A percentile compares a stretch with the other conserved stretches of the same genome.
These are phyloP conservation scores for Halichondria panicea DNA, from an alignment of 37 sponge, comb jelly and placozoan genomes.

Conservation along the genomic window DNA sequence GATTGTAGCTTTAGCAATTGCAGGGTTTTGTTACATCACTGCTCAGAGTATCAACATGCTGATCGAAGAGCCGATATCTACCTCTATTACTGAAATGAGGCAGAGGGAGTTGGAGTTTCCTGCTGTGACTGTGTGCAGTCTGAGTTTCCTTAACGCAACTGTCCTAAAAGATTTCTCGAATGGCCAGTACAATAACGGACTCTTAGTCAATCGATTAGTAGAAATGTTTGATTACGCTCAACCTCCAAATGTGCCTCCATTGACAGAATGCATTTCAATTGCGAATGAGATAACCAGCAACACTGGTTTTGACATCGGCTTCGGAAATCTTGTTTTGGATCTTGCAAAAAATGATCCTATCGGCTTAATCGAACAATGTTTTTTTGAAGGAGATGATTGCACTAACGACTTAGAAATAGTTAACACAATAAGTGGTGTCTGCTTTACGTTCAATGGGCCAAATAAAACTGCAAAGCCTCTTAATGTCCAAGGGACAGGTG, in stretches of 20 bases:
- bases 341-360: background rate
- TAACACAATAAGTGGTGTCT: conserved; percentile 14
- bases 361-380: background rate
- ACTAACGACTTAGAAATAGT: background rate
- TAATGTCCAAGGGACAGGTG: conserved; percentile 2
- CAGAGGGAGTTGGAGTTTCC: conserved; percentile 5
- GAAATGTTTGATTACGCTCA: no score
- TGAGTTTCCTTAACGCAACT: background rate
- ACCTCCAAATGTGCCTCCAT: no score
- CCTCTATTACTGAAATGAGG: background rate
- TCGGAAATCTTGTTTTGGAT: background rate
- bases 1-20: background rate
- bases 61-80: background rate
- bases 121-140: conserved; percentile 26
- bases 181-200: no score
- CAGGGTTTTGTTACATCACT: background rate
- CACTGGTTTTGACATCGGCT: background rate
- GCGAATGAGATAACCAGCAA: background rate
- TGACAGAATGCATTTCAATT: no score
- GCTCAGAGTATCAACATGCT: background rate
- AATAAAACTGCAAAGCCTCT: background rate
- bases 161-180: no score
- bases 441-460: conserved; percentile 35
- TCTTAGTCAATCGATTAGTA: no score
- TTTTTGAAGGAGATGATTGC: background rate